These are phyloP conservation scores for Drosophila vallismaia DNA, from an alignment of 2,888 invertebrate genomes.

Conservation along the genomic window DNA sequence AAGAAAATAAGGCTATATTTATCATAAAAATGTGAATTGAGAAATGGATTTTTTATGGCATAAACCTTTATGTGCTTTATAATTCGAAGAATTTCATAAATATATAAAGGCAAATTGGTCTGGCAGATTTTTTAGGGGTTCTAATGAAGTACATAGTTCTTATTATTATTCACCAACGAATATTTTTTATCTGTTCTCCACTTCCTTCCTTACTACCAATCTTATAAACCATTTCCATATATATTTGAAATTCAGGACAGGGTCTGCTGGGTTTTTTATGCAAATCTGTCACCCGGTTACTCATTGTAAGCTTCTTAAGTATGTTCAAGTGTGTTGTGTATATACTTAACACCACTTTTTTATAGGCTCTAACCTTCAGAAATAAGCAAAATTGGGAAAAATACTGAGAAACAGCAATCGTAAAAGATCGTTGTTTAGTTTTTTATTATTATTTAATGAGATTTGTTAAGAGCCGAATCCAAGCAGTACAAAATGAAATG, in stretches of 20 bases:
- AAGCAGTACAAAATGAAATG: constrained; percentile 30
- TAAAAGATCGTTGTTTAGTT: constrained; percentile 5
- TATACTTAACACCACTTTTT: constrained; percentile 35
- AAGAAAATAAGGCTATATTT: no score
- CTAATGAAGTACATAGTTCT: neutral
- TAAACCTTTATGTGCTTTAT: neutral
- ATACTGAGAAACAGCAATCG: constrained; percentile 17
- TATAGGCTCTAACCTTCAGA: constrained; percentile 49
- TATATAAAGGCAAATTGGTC: neutral
- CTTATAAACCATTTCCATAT: neutral
- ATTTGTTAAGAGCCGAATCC: constrained; percentile 23
- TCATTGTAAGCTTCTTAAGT: constrained; percentile 31
- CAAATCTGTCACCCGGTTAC: constrained; percentile 21
- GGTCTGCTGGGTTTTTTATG: constrained; percentile 24
- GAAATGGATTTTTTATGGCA: no score
- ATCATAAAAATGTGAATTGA: no score
- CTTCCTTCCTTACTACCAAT: neutral
- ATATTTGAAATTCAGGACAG: constrained; percentile 39
- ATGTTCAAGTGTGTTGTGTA: constrained; percentile 14
- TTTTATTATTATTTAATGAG: constrained; percentile 33
- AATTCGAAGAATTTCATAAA: neutral
- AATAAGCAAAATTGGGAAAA: constrained; percentile 25
- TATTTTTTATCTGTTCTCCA: neutral
- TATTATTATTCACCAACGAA: neutral
- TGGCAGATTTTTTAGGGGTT: neutral